Conservation (phyloP, 2,113 vertebrate genomes). For the Mastomys coucha region DNA sequence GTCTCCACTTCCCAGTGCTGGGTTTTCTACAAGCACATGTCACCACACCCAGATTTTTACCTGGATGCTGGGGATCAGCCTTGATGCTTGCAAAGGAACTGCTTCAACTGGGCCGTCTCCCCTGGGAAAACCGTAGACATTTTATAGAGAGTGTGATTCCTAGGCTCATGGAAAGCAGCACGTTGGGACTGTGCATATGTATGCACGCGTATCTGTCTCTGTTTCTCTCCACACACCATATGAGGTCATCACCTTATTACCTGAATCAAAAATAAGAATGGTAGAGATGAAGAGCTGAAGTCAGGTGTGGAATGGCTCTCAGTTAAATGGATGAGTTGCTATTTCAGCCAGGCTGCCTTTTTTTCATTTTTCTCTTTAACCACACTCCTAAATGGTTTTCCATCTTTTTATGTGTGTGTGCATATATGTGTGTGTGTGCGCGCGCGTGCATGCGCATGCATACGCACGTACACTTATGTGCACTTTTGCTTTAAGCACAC, state of each 20-base stretch:
- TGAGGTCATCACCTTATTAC: not conserved
- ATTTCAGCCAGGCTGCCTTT: not conserved
- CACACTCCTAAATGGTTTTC: not conserved
- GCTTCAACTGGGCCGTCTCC: not conserved
- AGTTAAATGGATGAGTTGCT: slow-evolving; percentile 13
- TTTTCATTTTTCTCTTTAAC: not conserved
- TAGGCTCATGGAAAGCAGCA: not conserved
- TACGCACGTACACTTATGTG: too few species aligned
- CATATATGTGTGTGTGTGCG: not conserved
- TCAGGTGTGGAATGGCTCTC: not conserved
- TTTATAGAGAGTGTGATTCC: not conserved
- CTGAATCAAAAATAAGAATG: not conserved
- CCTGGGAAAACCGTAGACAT: not conserved
- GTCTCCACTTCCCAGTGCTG: not conserved
- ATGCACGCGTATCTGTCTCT: not conserved
- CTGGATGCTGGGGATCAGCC: not conserved
- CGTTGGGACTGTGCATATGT: not conserved
- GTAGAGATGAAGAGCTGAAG: not conserved
- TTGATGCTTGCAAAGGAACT: not conserved
- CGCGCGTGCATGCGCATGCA: too few species aligned
- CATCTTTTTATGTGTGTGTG: not conserved
- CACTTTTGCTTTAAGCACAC: too few species aligned
- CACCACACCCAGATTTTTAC: not conserved
- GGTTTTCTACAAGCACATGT: not conserved
- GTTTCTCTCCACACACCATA: not conserved